Conservation (phyloP, 2,888 invertebrate species). For the Hydropsyche betteni region DNA sequence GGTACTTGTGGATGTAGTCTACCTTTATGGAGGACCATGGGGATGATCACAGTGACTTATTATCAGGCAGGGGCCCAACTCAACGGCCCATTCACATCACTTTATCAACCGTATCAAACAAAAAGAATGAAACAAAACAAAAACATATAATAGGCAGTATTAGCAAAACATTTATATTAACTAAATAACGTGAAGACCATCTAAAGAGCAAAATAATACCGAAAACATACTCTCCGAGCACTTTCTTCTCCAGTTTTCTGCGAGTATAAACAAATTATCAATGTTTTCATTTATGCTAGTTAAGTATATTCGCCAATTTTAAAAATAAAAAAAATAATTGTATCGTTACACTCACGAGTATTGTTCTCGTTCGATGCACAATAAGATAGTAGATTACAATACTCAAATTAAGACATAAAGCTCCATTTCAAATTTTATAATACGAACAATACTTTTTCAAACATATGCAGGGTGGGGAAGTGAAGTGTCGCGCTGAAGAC, state of each 20-base stretch:
- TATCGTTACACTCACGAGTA: too few relatives aligned
- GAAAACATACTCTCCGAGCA: conserved; percentile 39
- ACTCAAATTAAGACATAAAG: neutral
- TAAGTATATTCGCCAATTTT: neutral
- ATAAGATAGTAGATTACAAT: conserved; percentile 8
- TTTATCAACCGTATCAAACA: conserved; percentile 51
- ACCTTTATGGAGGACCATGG: conserved; percentile 50
- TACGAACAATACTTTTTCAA: too few relatives aligned
- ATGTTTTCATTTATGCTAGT: neutral
- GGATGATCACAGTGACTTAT: conserved; percentile 49
- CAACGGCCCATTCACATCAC: conserved; percentile 50
- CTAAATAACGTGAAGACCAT: conserved; percentile 38
- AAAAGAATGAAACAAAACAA: conserved; percentile 50
- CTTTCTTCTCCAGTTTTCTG: conserved; percentile 37
- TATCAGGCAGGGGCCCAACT: conserved; percentile 42
- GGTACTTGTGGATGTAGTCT: conserved; percentile 51
- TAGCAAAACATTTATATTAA: conserved; percentile 38
- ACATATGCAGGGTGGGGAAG: too few relatives aligned
- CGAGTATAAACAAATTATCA: conserved; percentile 27
- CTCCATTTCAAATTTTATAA: too few relatives aligned
- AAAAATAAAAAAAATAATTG: too few relatives aligned
- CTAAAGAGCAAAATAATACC: conserved; percentile 39
- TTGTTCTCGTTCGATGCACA: neutral
- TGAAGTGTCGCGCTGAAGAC: too few relatives aligned
- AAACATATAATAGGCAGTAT: conserved; percentile 50